These are phyloP conservation scores for Eulemur macaco DNA, from an alignment of 2,113 vertebrate species.

Conservation along the genomic window DNA sequence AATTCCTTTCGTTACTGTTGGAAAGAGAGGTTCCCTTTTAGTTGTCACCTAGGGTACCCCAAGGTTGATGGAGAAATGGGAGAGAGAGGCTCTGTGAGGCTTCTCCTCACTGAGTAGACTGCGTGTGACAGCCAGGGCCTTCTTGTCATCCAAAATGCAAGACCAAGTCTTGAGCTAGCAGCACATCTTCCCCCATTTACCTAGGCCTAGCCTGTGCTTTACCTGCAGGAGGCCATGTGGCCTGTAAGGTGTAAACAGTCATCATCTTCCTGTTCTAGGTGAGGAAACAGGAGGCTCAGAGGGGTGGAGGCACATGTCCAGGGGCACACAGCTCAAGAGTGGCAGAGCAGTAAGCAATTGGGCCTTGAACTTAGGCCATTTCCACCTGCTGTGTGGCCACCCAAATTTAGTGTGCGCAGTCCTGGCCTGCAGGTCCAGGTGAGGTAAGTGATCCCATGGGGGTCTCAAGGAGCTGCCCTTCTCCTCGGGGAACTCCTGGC, in stretches of 20 bases:
- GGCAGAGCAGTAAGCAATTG: neutral
- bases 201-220: neutral
- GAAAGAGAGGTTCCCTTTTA: neutral
- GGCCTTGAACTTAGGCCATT: neutral
- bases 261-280: neutral
- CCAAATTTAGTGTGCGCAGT: neutral
- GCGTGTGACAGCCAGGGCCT: neutral
- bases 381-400: neutral
- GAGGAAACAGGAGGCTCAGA: neutral
- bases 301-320: neutral
- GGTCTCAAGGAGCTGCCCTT: neutral
- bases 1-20: neutral
- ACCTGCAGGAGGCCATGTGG: neutral
- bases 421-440: neutral
- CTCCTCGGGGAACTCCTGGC: neutral
- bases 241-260: neutral
- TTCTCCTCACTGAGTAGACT: neutral
- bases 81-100: neutral
- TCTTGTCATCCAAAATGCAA: neutral
- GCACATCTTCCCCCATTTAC: neutral
- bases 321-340: neutral
- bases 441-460: neutral
- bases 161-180: neutral
- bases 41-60: neutral
- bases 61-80: neutral